Evolutionary conservation across 2,888 invertebrate genomes (phyloP).

Genomic region (Melanargia galathea): DNA sequence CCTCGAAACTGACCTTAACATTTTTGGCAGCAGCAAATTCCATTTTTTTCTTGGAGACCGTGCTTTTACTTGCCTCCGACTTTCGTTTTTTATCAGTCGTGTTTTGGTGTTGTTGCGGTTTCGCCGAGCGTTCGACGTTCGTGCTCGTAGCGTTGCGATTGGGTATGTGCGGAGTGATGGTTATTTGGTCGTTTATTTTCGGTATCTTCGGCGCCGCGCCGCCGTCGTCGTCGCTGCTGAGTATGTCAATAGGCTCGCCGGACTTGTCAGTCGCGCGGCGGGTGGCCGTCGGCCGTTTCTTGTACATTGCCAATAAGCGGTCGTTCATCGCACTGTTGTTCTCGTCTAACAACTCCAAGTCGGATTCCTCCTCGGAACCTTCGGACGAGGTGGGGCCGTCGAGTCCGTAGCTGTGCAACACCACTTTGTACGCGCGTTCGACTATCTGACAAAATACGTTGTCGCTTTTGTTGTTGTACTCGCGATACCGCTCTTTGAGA

Average conservation of each 20-base stretch:
- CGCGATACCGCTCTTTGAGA: slow-evolving; percentile 86
- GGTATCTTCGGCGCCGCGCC: slow-evolving; percentile 72
- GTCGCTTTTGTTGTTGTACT: slow-evolving; percentile 91
- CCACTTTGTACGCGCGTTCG: slow-evolving; percentile 88
- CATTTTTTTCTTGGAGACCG: slow-evolving; percentile 59
- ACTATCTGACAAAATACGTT: slow-evolving; percentile 90
- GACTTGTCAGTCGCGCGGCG: slow-evolving; percentile 67
- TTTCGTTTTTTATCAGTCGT: slow-evolving; percentile 68
- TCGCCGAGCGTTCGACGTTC: slow-evolving; percentile 51
- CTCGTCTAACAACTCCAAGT: slow-evolving; percentile 89
- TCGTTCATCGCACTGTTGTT: slow-evolving; percentile 88
- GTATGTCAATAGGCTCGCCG: slow-evolving; percentile 74
- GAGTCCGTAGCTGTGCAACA: slow-evolving; percentile 86
- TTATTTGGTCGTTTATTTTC: slow-evolving; percentile 77
- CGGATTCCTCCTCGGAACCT: slow-evolving; percentile 83
- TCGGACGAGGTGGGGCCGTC: slow-evolving; percentile 83
- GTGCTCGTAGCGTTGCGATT: slow-evolving; percentile 57
- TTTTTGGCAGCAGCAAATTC: slow-evolving; percentile 64
- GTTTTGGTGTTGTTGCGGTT: slow-evolving; percentile 57
- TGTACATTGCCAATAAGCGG: slow-evolving; percentile 76
- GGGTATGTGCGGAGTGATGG: slow-evolving; percentile 74
- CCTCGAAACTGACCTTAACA: slow-evolving; percentile 84
- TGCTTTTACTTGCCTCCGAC: slow-evolving; percentile 51
- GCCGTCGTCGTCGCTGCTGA: slow-evolving; percentile 73
- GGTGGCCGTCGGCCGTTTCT: slow-evolving; percentile 67